These are phyloP conservation scores for Muricea muricata DNA, from an alignment of 92 coral and sea anemone genomes.

Conservation along the genomic window DNA sequence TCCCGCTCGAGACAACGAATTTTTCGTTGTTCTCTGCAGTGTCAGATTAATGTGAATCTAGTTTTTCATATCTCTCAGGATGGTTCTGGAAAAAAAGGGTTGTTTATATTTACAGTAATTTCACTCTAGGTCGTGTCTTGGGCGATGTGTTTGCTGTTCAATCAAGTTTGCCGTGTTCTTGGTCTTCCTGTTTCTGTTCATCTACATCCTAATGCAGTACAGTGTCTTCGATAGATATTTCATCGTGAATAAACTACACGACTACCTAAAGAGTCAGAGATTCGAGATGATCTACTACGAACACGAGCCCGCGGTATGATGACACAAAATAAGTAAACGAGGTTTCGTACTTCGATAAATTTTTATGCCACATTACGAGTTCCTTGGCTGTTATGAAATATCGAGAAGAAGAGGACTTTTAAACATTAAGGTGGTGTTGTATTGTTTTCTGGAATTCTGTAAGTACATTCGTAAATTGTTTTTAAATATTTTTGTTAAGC, in stretches of 20 bases:
- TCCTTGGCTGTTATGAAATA: background rate
- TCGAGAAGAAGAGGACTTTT: background rate
- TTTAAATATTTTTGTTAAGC: background rate
- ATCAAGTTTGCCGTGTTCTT: background rate
- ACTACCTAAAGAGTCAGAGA: background rate
- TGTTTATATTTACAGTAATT: background rate
- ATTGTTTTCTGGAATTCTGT: background rate
- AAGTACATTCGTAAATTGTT: background rate
- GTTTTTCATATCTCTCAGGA: too few species aligned
- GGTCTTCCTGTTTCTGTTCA: background rate
- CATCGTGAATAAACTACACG: background rate
- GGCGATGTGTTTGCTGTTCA: background rate
- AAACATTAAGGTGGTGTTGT: background rate
- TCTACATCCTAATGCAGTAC: background rate
- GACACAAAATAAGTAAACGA: background rate
- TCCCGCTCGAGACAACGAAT: too few species aligned
- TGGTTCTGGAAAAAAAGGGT: too few species aligned
- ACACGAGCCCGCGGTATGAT: slow-evolving; percentile 37
- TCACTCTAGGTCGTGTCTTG: background rate
- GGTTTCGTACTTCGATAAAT: background rate
- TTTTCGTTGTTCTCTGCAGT: too few species aligned
- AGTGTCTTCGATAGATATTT: slow-evolving; percentile 14
- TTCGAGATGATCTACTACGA: slow-evolving; percentile 14
- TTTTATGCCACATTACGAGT: background rate
- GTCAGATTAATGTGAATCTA: too few species aligned